A percentile compares a stretch with the other conserved stretches of the same genome.
Conservation (phyloP, 53 echinoderm and acorn worm species). For the Mesocentrotus franciscanus region DNA sequence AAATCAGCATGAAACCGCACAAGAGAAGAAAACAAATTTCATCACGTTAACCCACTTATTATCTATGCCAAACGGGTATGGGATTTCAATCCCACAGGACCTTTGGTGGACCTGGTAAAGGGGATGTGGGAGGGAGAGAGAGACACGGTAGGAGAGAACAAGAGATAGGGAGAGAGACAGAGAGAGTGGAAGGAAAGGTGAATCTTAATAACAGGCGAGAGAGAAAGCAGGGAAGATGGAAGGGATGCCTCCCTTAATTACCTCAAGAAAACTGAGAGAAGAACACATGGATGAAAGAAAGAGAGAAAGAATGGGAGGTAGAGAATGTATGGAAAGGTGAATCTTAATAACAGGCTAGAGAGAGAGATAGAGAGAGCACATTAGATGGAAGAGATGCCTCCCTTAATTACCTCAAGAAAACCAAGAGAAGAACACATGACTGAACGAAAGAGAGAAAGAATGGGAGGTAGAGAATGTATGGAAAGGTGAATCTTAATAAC, state of each 20-base stretch:
- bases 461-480: neutral
- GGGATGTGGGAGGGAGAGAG: constrained; percentile 5
- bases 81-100: constrained; percentile 1
- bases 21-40: constrained; percentile 62
- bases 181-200: neutral
- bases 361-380: neutral
- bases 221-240: neutral
- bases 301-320: neutral
- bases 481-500: neutral
- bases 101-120: neutral
- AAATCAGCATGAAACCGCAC: constrained; percentile 60
- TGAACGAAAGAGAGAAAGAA: neutral
- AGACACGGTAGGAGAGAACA: neutral
- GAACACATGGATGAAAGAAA: neutral
- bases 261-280: neutral
- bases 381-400: neutral
- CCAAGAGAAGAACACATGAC: neutral
- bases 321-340: neutral
- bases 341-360: neutral
- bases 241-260: too few relatives aligned
- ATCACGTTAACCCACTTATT: constrained; percentile 58
- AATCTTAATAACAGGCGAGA: neutral
- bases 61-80: constrained; percentile 62
- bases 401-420: neutral
- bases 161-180: neutral